Evolutionary conservation across 2,797 vertebrate genomes (phyloP), one percentile per base, ranked within the genome.

Genomic region (Silurus lanzhouensis): DNA sequence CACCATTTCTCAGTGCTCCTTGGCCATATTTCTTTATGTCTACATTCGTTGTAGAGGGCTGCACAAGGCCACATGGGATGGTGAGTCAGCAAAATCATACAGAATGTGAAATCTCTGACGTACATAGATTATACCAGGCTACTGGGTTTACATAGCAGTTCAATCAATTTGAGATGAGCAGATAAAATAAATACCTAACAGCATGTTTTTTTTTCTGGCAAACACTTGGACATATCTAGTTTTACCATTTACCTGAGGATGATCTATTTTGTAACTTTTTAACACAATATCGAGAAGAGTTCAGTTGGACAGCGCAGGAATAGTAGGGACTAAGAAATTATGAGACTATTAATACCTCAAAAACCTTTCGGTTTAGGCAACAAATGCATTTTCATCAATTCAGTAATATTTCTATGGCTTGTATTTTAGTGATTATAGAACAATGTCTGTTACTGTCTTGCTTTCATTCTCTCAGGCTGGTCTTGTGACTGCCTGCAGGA

Each of bases 1-100:
- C 68, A 93, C 93, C 0, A 92, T 96, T 82, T 97, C 97, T 19
- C 97, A 99, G 92, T 97, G 94, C 84, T 70, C 92, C 1, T 91
- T 98, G 91, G 93, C 95, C 7, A 82, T 95, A 63, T 76, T 97
- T 17, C 94, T 99, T 7, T 94, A 93, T 31, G 15, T 94, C 14
- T 98, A 96, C 20, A 95, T 99, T 87, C 78, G 90, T 82, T 90
- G 91, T 89, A 96, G 87, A 89, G 97, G 95, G 83, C 94, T 98
- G 22, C 94, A 99, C 5, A 93, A 94, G 87, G 92, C 95, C 6
- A 98, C 98, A 0, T 99, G 98, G 97, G 94, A 89, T 94, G 98
- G 98, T 99, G 75, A 92, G 86, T 81, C 8, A 52, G 58, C n/a
- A 22, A 79, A 63, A 19, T 10, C 72, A 5, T 6, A 55, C 12